Conservation (phyloP, 2,888 invertebrate genomes). For the Ceriagrion tenellum region DNA sequence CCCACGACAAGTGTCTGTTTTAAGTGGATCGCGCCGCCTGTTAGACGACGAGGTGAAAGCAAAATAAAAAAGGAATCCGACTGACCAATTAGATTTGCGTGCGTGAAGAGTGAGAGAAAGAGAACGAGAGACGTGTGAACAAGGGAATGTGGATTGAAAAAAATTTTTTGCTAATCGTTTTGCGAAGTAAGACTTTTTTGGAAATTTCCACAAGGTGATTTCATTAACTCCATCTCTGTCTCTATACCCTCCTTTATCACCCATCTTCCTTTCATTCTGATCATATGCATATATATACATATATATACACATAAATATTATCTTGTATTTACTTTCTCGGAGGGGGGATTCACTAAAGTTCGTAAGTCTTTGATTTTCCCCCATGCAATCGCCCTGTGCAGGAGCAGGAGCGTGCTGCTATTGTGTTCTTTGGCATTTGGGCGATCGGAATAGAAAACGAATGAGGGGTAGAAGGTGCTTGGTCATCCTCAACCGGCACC, state of each 20-base stretch:
- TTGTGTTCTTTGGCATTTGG: background rate
- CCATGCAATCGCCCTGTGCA: background rate
- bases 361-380: background rate
- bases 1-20: no score
- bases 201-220: background rate
- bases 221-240: background rate
- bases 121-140: background rate
- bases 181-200: background rate
- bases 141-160: background rate
- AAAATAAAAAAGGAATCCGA: background rate
- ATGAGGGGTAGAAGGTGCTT: background rate
- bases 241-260: background rate
- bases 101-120: background rate
- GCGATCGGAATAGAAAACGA: background rate
- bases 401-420: background rate
- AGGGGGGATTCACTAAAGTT: background rate
- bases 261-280: background rate
- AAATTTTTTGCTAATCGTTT: background rate
- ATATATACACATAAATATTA: background rate
- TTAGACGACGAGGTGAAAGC: no score
- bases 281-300: background rate
- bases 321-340: background rate
- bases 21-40: no score
- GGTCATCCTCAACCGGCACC: background rate
- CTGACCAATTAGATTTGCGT: conserved; percentile 3